A percentile compares a stretch with the other conserved stretches of the same genome.
Conservation (phyloP, 2,113 vertebrate genomes). For the Pelodiscus sinensis region DNA sequence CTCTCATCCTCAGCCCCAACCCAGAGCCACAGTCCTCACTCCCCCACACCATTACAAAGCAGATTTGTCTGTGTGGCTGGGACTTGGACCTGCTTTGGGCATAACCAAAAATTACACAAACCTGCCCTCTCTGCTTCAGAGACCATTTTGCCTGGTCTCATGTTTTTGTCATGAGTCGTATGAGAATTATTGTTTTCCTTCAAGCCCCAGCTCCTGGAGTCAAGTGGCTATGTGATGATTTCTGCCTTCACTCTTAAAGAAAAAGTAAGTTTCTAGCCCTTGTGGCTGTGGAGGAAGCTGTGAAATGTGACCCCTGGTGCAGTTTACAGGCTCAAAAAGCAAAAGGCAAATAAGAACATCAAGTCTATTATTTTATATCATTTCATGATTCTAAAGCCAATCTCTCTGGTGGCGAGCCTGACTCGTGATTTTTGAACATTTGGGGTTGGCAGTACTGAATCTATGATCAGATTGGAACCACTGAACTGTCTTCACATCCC, state of each 20-base stretch:
- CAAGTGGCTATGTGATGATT: background rate
- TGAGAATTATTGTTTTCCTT: background rate
- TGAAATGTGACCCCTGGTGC: background rate
- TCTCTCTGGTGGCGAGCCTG: background rate
- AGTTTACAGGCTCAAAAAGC: background rate
- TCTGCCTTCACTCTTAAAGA: background rate
- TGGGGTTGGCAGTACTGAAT: background rate
- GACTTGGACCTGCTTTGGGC: no score
- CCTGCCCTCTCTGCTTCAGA: no score
- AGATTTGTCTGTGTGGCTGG: no score
- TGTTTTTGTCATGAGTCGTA: background rate
- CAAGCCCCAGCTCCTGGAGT: background rate
- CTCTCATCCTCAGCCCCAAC: no score
- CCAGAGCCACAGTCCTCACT: no score
- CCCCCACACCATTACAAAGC: no score
- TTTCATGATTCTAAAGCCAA: background rate
- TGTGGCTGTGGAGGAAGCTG: background rate
- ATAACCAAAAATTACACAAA: no score
- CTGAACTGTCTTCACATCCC: background rate
- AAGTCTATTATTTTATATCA: background rate
- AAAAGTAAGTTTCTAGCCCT: background rate
- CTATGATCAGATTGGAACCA: background rate
- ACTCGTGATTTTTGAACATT: background rate
- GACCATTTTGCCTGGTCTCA: background rate
- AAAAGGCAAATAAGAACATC: background rate